Percentiles rank a stretch among this genome's conserved stretches.
phyloP scores from a whole-genome alignment of 2,888 invertebrate genomes.

The Caenorhabditis becei region DNA sequence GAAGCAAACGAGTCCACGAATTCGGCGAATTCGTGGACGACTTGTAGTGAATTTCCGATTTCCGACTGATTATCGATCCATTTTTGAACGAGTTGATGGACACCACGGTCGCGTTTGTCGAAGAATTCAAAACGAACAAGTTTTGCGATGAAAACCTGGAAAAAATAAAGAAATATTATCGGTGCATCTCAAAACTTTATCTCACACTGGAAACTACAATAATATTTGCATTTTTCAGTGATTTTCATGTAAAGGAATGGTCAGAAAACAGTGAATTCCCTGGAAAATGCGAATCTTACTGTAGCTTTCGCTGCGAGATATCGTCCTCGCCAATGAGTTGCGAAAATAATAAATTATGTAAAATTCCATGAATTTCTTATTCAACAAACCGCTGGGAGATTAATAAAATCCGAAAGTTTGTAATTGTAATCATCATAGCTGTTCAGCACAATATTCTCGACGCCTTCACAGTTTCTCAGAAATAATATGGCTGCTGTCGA shows the following conservation, averaged over 20 bases:
- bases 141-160: background rate
- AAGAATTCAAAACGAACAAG: background rate
- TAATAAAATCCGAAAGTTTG: background rate
- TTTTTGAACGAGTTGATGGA: background rate
- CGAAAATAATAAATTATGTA: no score
- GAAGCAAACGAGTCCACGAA: no score
- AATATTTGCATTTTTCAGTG: no score
- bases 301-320: no score
- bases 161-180: background rate
- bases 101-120: background rate
- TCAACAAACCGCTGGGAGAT: background rate
- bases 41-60: background rate
- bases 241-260: no score
- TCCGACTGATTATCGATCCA: background rate
- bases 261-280: no score
- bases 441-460: background rate
- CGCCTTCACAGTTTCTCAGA: background rate
- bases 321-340: no score
- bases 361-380: no score
- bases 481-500: background rate
- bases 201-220: no score
- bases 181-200: no score
- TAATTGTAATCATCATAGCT: background rate
- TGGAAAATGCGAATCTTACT: no score
- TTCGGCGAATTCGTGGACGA: background rate